Percentiles rank a stretch among this genome's conserved stretches.
These are phyloP conservation scores for Formica selysi DNA, from an alignment of 1,140 invertebrate species.

Conservation along the genomic window DNA sequence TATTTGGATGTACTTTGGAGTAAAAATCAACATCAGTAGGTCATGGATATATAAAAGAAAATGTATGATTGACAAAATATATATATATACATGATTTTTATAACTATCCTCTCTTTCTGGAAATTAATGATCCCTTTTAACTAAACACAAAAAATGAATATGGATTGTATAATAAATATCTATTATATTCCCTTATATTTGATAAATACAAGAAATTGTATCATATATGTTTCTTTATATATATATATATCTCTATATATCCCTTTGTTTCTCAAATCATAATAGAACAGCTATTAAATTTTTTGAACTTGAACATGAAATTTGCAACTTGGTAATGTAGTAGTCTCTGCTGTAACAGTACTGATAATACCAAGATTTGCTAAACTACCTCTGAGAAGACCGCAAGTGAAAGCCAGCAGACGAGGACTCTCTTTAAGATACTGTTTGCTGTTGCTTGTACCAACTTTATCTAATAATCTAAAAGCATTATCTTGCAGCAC, in stretches of 20 bases:
- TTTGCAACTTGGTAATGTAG: conserved; percentile 97
- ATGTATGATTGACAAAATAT: background rate
- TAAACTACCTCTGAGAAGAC: conserved; percentile 96
- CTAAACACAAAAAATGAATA: conserved; percentile 21
- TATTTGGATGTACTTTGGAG: background rate
- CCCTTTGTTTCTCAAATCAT: background rate
- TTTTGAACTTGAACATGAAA: conserved; percentile 96
- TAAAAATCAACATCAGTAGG: background rate
- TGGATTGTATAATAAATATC: background rate
- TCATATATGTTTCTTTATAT: background rate
- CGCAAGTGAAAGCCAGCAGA: conserved; percentile 97
- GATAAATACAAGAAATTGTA: background rate
- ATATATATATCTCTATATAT: background rate
- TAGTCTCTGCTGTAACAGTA: conserved; percentile 97
- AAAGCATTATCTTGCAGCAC: conserved; percentile 99
- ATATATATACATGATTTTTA: background rate
- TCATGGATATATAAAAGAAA: too few species aligned
- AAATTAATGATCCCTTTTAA: conserved; percentile 8
- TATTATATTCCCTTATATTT: background rate
- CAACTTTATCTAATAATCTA: conserved; percentile 94
- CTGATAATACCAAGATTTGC: conserved; percentile 97
- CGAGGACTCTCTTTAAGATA: conserved; percentile 96
- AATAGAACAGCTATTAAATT: conserved; percentile 78
- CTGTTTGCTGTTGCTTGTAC: conserved; percentile 93
- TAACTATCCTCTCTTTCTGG: background rate